Percentiles rank a stretch among this genome's conserved stretches.
Evolutionary conservation across 1,140 invertebrate species (phyloP).

Genomic region (Drosophila nigromelanica): DNA sequence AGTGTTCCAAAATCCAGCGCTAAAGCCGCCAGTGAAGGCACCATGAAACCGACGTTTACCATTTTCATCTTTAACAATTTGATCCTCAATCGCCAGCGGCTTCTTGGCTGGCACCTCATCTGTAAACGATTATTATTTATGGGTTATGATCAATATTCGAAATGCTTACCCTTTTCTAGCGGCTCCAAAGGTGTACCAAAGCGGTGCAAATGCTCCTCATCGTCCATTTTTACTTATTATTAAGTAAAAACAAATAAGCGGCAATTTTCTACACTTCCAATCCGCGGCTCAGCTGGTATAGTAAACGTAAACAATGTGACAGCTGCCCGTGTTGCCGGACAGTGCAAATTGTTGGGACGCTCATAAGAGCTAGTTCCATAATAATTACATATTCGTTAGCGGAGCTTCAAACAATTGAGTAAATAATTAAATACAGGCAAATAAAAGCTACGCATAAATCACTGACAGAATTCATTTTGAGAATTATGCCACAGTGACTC

Average conservation of each 20-base stretch:
- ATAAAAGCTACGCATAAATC: no score
- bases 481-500: no score
- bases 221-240: slow-evolving; percentile 64
- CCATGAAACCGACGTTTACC: slow-evolving; percentile 98
- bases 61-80: slow-evolving; percentile 94
- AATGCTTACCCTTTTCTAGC: slow-evolving; percentile 89
- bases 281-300: slow-evolving; percentile 8
- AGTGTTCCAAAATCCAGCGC: slow-evolving; percentile 98
- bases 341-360: neutral
- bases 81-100: slow-evolving; percentile 93
- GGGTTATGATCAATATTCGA: rapidly evolving
- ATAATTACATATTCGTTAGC: no score
- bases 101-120: slow-evolving; percentile 92
- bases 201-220: slow-evolving; percentile 88
- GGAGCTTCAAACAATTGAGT: no score
- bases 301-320: slow-evolving; percentile 32
- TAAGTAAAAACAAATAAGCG: neutral
- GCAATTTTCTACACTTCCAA: neutral
- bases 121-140: slow-evolving; percentile 76
- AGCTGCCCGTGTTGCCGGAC: slow-evolving; percentile 20
- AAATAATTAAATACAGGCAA: no score
- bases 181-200: slow-evolving; percentile 91
- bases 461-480: no score
- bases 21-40: slow-evolving; percentile 99
- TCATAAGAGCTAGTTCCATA: neutral